A percentile compares a stretch with the other conserved stretches of the same genome.
phyloP scores from a whole-genome alignment of 2,888 invertebrate species.

The Chrysolina haemoptera region DNA sequence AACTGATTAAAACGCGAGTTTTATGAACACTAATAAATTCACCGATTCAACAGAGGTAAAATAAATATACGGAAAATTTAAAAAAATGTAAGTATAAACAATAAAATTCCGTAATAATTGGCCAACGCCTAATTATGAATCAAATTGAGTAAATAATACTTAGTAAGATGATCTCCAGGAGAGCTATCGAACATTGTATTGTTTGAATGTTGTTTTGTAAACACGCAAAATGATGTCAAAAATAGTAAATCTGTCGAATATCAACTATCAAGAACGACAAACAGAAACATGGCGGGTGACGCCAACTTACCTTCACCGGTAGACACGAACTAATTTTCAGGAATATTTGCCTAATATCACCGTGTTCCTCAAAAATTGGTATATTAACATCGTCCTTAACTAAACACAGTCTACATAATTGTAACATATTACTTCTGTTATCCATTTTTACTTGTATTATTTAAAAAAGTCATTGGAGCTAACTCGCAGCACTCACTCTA shows the following conservation, averaged over 20 bases:
- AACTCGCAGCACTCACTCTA: constrained; percentile 52
- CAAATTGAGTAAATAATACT: background rate
- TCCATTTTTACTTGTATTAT: constrained; percentile 63
- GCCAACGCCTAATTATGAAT: constrained; percentile 35
- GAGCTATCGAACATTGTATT: constrained; percentile 25
- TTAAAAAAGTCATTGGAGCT: constrained; percentile 59
- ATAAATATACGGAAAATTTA: background rate
- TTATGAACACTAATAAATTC: background rate
- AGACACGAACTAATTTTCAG: constrained; percentile 81
- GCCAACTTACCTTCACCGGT: constrained; percentile 79
- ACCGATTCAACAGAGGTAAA: background rate
- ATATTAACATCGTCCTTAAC: constrained; percentile 74
- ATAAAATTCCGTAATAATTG: background rate
- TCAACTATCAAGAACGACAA: constrained; percentile 58
- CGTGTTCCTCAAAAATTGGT: constrained; percentile 80
- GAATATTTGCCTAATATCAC: constrained; percentile 75
- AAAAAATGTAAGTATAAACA: background rate
- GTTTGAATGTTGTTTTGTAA: constrained; percentile 47
- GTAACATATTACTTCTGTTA: constrained; percentile 65
- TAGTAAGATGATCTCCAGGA: background rate
- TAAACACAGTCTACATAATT: constrained; percentile 69
- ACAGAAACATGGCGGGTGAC: constrained; percentile 62
- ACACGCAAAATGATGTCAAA: constrained; percentile 48
- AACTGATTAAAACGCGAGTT: background rate
- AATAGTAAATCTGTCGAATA: constrained; percentile 57